These are phyloP conservation scores for Acronicta leporina DNA, from an alignment of 2,888 invertebrate genomes.

Conservation along the genomic window DNA sequence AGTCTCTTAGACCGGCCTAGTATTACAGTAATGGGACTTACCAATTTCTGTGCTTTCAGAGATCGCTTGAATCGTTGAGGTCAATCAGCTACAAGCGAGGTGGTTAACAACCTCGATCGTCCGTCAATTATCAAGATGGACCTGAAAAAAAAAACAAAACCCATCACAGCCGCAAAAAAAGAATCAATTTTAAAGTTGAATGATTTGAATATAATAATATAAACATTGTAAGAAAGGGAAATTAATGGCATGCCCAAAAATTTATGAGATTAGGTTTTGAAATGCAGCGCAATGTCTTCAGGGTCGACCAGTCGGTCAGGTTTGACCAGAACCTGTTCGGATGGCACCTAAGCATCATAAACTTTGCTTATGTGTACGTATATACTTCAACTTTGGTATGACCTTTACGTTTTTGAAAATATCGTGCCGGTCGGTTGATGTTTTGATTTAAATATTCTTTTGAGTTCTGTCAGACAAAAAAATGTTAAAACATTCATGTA, in stretches of 20 bases:
- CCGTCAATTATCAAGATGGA: not conserved
- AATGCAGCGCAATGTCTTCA: conserved; percentile 33
- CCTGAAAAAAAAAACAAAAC: not conserved
- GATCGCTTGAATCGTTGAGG: no score
- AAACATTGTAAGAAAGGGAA: conserved; percentile 29
- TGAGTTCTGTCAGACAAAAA: not conserved
- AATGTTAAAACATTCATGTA: no score
- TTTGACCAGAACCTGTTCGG: conserved; percentile 11
- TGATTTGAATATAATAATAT: conserved; percentile 8
- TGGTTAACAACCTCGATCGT: not conserved
- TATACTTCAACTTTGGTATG: conserved; percentile 2
- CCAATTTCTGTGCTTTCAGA: no score
- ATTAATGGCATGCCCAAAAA: conserved; percentile 30
- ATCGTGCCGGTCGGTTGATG: not conserved
- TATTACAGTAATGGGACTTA: no score
- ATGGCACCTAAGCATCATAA: conserved; percentile 11
- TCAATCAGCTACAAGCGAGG: no score
- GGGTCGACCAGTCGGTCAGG: conserved; percentile 33
- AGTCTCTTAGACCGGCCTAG: no score
- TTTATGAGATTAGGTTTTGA: conserved; percentile 21
- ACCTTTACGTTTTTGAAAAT: conserved; percentile 15
- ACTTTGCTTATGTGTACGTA: conserved; percentile 18
- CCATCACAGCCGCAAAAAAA: not conserved
- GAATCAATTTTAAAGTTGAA: not conserved
- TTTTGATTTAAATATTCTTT: conserved; percentile 3